Evolutionary conservation across 2,888 invertebrate genomes (phyloP).

Genomic region (Hybos culiciformis): DNA sequence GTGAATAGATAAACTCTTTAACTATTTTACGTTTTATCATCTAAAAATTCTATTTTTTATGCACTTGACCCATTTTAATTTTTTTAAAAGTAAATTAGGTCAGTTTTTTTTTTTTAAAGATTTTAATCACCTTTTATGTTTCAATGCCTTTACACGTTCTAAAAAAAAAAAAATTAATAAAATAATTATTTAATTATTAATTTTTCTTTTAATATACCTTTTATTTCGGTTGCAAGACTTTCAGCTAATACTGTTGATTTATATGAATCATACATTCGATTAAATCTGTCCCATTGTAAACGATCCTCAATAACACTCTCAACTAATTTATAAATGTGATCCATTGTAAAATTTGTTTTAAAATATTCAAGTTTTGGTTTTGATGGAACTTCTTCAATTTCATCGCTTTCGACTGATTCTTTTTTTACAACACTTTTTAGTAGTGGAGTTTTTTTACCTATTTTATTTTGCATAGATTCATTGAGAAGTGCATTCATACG

Average conservation of each 20-base stretch:
- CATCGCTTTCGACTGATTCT: conserved; percentile 14
- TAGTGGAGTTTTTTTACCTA: conserved; percentile 9
- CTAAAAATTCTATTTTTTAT: too few species aligned
- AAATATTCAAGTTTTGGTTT: conserved; percentile 28
- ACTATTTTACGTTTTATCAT: too few species aligned
- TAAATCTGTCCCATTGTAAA: conserved; percentile 32
- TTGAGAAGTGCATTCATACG: conserved; percentile 34
- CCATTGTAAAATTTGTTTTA: conserved; percentile 31
- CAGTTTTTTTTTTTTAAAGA: too few species aligned
- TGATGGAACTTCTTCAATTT: conserved; percentile 19
- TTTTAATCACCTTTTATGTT: conserved; percentile 25
- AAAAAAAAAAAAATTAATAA: too few species aligned
- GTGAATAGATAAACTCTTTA: too few species aligned
- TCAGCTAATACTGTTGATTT: conserved; percentile 30
- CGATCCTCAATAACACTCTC: conserved; percentile 30
- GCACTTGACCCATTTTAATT: too few species aligned
- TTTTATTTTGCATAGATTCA: conserved; percentile 23
- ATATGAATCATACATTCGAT: conserved; percentile 34
- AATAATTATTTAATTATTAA: too few species aligned
- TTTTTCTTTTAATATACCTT: too few species aligned
- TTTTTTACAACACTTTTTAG: conserved; percentile 12
- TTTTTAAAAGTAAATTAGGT: too few species aligned
- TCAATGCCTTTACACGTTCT: conserved; percentile 29
- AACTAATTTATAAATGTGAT: conserved; percentile 29
- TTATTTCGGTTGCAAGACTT: conserved; percentile 27